Conservation (phyloP, 2,888 invertebrate genomes). For the Zaprionus bogoriensis region DNA sequence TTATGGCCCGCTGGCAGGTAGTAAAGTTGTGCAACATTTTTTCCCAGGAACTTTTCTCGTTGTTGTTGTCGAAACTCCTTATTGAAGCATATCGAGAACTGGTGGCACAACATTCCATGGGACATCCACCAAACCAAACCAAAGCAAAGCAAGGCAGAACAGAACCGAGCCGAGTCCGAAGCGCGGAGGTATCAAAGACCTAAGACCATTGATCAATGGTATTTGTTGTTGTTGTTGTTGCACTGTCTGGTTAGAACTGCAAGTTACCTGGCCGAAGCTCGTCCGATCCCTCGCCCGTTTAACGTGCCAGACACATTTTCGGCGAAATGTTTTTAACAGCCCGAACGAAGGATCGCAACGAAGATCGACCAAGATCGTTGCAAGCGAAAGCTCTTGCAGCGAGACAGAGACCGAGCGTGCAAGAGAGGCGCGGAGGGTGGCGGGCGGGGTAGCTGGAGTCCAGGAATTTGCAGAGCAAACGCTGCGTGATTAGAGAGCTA, state of each 20-base stretch:
- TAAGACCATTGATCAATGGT: conserved; percentile 72
- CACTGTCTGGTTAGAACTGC: conserved; percentile 78
- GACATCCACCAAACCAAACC: conserved; percentile 64
- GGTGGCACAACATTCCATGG: conserved; percentile 74
- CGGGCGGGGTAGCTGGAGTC: conserved; percentile 14
- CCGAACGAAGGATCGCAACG: conserved; percentile 45
- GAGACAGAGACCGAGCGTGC: no score
- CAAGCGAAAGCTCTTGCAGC: conserved; percentile 10
- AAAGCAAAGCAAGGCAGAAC: conserved; percentile 6
- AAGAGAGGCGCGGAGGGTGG: conserved; percentile 25
- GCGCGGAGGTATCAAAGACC: conserved; percentile 76
- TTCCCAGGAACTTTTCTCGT: conserved; percentile 68
- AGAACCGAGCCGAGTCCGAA: conserved; percentile 11
- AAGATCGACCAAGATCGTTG: no score
- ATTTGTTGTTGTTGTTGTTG: conserved; percentile 62
- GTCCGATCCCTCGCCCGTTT: no score
- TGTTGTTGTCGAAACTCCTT: conserved; percentile 54
- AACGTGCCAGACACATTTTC: conserved; percentile 78
- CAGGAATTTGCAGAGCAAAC: conserved; percentile 67
- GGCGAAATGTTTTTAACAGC: conserved; percentile 75
- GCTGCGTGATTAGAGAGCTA: conserved; percentile 75
- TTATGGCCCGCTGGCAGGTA: conserved; percentile 56
- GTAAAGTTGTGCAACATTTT: conserved; percentile 76
- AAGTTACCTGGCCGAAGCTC: conserved; percentile 61
- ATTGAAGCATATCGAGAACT: conserved; percentile 68